Evolutionary conservation across 2,888 invertebrate genomes (phyloP).

Genomic region (Zaprionus bogoriensis): DNA sequence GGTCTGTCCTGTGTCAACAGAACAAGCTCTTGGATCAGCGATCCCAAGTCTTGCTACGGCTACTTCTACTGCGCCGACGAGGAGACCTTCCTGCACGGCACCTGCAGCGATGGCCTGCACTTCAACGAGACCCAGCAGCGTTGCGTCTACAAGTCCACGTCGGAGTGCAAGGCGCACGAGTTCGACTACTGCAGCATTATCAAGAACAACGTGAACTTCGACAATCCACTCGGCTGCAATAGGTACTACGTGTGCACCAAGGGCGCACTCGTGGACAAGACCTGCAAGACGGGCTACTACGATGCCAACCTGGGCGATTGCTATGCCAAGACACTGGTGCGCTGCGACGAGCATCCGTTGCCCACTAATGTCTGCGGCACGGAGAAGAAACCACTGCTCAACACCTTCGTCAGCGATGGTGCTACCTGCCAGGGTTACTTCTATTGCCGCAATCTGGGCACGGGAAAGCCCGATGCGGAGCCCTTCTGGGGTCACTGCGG

Average conservation of each 20-base stretch:
- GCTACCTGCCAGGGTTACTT: conserved; percentile 74
- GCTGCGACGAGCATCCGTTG: conserved; percentile 51
- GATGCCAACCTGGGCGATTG: conserved; percentile 47
- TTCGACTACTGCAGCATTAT: conserved; percentile 71
- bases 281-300: conserved; percentile 53
- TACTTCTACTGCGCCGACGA: conserved; percentile 60
- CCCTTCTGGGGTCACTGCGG: conserved; percentile 67
- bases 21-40: conserved; percentile 27
- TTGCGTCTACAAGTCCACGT: conserved; percentile 41
- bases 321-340: conserved; percentile 31
- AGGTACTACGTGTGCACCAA: conserved; percentile 56
- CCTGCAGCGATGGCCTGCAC: conserved; percentile 47
- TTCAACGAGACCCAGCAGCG: conserved; percentile 52
- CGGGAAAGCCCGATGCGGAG: conserved; percentile 44
- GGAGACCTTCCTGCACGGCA: conserved; percentile 44
- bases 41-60: conserved; percentile 67
- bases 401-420: conserved; percentile 44
- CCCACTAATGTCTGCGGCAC: conserved; percentile 61
- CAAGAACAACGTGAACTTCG: conserved; percentile 60
- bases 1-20: conserved; percentile 44
- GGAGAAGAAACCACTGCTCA: conserved; percentile 24
- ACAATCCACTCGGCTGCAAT: conserved; percentile 46
- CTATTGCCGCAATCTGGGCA: conserved; percentile 45
- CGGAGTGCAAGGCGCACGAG: conserved; percentile 40
- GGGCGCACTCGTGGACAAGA: conserved; percentile 28